Percentiles rank a stretch among this genome's conserved stretches.
These are phyloP conservation scores for Myotis planiceps DNA, from an alignment of 2,797 vertebrate genomes.

Conservation along the genomic window DNA sequence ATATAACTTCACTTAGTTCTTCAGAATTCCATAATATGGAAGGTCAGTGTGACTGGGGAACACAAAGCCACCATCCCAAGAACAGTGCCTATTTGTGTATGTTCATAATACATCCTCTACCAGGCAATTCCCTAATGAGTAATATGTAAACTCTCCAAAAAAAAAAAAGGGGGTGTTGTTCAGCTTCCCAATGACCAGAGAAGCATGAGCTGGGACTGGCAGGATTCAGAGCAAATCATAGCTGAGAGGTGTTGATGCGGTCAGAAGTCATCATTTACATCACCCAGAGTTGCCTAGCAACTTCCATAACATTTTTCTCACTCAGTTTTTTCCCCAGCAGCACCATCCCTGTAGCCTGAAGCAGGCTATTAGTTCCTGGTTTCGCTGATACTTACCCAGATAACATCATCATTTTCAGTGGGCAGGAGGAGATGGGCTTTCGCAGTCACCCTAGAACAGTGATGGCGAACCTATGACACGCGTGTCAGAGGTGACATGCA, in stretches of 20 bases:
- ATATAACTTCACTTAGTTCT: background rate
- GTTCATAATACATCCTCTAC: rapidly evolving
- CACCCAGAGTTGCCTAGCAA: background rate
- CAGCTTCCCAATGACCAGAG: background rate
- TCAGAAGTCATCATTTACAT: background rate
- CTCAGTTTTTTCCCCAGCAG: background rate
- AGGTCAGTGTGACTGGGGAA: background rate
- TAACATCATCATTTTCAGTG: background rate
- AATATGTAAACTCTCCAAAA: no score
- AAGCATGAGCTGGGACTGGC: background rate
- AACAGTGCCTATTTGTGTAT: background rate
- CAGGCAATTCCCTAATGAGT: background rate
- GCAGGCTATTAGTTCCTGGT: no score
- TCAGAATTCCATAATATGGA: background rate
- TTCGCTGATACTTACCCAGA: background rate
- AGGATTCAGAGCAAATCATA: background rate
- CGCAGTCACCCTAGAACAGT: no score
- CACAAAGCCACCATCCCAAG: background rate
- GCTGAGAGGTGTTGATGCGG: background rate
- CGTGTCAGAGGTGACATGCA: no score
- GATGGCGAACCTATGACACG: no score
- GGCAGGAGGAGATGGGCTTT: background rate
- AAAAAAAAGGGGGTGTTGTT: background rate
- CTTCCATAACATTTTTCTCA: background rate
- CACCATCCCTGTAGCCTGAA: background rate